Conservation (phyloP, 2,797 vertebrate species). For the Psittacula echo region DNA sequence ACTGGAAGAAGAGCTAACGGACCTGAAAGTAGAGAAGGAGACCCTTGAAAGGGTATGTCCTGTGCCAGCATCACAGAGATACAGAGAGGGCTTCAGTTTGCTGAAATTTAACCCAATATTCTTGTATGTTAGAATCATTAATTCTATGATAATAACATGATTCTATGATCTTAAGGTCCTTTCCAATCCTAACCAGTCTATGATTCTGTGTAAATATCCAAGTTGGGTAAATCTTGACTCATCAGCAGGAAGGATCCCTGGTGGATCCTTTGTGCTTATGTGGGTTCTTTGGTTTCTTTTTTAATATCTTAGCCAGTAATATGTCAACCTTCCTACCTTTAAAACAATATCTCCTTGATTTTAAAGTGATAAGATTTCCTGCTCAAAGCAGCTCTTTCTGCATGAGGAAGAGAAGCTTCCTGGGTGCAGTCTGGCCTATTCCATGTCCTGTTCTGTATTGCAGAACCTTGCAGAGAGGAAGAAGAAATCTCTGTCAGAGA, state of each 20-base stretch:
- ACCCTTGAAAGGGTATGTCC: conserved; percentile 85
- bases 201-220: neutral
- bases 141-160: neutral
- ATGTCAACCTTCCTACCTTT: neutral
- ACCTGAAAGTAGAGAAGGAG: conserved; percentile 87
- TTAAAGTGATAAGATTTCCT: neutral
- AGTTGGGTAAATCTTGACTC: neutral
- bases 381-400: neutral
- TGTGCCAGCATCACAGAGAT: neutral
- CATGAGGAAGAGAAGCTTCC: neutral
- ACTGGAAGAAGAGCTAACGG: conserved; percentile 88
- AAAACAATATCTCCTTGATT: neutral
- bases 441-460: neutral
- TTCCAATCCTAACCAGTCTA: neutral
- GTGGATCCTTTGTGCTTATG: neutral
- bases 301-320: neutral
- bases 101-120: neutral
- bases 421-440: neutral
- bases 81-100: neutral
- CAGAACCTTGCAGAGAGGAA: conserved; percentile 91
- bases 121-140: neutral
- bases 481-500: conserved; percentile 87
- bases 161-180: neutral
- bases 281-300: neutral
- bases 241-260: neutral